These are phyloP conservation scores for Synodontis membranacea DNA, from an alignment of 2,113 vertebrate species.

Conservation along the genomic window DNA sequence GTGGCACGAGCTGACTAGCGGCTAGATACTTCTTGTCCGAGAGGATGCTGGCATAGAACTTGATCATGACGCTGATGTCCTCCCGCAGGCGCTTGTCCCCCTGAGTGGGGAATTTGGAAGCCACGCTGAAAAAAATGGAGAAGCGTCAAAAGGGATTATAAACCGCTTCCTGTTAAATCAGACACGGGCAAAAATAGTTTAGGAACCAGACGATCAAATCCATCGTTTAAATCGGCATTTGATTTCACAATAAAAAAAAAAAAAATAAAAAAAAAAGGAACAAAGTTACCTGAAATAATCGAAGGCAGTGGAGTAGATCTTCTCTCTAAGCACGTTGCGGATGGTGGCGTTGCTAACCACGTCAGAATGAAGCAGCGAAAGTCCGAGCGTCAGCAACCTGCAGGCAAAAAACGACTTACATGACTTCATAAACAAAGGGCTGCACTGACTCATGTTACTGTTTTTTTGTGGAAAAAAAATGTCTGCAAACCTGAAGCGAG, in stretches of 20 bases:
- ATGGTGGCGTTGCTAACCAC: slow-evolving; percentile 93
- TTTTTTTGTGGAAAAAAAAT: background rate
- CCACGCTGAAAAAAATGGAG: slow-evolving; percentile 71
- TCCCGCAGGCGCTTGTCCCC: slow-evolving; percentile 89
- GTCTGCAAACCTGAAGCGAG: slow-evolving; percentile 85
- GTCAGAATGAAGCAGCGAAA: slow-evolving; percentile 91
- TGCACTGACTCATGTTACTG: background rate
- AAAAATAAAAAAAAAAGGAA: no score
- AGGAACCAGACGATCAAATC: background rate
- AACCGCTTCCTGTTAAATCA: background rate
- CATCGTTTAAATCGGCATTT: background rate
- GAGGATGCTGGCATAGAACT: slow-evolving; percentile 96
- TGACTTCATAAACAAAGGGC: background rate
- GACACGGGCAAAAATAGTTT: no score
- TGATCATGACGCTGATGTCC: slow-evolving; percentile 92
- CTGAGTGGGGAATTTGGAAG: slow-evolving; percentile 93
- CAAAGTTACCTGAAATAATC: slow-evolving; percentile 95
- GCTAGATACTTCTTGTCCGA: slow-evolving; percentile 98
- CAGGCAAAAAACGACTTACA: background rate
- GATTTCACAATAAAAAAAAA: background rate
- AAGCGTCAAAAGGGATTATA: background rate
- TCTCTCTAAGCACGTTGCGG: slow-evolving; percentile 93
- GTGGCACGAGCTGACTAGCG: slow-evolving; percentile 90
- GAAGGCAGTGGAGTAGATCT: slow-evolving; percentile 97
- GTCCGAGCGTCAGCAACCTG: slow-evolving; percentile 91